Evolutionary conservation across 2,888 invertebrate genomes (phyloP), one percentile per base, ranked within the genome.

Genomic region (Auanema sp.): DNA sequence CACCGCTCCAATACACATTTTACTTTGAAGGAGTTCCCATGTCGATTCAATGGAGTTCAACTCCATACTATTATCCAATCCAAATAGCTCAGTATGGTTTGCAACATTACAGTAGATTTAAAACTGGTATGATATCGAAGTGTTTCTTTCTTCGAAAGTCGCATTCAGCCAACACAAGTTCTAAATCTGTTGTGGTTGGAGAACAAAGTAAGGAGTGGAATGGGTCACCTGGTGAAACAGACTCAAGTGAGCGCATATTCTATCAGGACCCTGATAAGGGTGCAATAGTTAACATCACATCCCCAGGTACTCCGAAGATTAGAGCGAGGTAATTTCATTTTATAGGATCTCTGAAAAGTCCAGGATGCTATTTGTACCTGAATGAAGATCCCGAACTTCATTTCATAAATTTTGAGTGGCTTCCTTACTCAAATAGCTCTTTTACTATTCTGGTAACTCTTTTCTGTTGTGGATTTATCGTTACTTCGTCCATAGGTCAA

Each of bases 41-140:
- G 59, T 93, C 93, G n/a, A 92, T 91, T 0, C 95, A 95, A 84
- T 98, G 98, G 98, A 92, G 93, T 79, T 90, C 91, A 42, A 89
- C 90, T 69, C 97, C 97, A 0, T 96, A 97, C 85, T 93, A 90
- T 85, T 98, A 98, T 86, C 95, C 97, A 0, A 97, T 95, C 1
- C 97, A 98, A 87, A 95, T 98, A 73, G 95, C 97, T 6, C 98
- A 98, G 85, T 98, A 93, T 85, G 98, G 93, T 0, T 86, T 98
- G 62, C 92, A 95, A 11, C 98, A 98, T 86, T 98, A 93, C 85
- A 94, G 93, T 85, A 95, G 96, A 85, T 67, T 75, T 63, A 58
- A 71, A 42, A 64, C 60, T 21, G 74, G 80, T 78, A 49, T 21
- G 61, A n/a, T 16, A 24, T 18, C 40, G 43, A 14, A 43, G 14